Evolutionary conservation across 1,140 invertebrate species (phyloP).

Genomic region (Radopholus similis): DNA sequence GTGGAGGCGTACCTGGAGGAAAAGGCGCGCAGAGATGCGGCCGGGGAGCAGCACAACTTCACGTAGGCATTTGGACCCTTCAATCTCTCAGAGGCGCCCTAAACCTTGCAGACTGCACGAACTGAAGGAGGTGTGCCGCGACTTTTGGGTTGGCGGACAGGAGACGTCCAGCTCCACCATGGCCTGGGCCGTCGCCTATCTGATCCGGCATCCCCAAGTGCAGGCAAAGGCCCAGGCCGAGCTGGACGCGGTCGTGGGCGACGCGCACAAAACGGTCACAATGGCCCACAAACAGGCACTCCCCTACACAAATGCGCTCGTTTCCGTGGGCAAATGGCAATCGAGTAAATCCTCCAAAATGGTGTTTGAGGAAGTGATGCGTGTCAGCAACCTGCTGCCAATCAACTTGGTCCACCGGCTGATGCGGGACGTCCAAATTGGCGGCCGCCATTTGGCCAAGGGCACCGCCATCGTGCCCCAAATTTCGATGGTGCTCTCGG

Average conservation of each 20-base stretch:
- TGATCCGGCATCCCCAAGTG: conserved; percentile 72
- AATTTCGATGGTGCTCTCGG: conserved; percentile 21
- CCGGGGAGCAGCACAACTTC: conserved; percentile 6
- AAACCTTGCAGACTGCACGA: conserved; percentile 9
- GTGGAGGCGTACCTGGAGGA: conserved; percentile 29
- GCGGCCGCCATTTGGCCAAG: conserved; percentile 3
- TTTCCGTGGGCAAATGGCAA: conserved; percentile 13
- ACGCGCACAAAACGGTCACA: not conserved
- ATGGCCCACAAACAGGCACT: conserved; percentile 1
- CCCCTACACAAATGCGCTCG: conserved; percentile 20
- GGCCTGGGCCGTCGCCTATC: conserved; percentile 77
- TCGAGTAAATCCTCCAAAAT: too few species aligned
- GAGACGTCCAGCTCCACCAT: conserved; percentile 81
- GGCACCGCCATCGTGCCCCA: conserved; percentile 19
- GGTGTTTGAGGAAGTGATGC: conserved; percentile 16
- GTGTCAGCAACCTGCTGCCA: conserved; percentile 17
- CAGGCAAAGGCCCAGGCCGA: conserved; percentile 61
- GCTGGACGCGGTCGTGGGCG: conserved; percentile 5
- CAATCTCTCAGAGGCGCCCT: not conserved
- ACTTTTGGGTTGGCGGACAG: conserved; percentile 25
- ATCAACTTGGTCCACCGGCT: conserved; percentile 3
- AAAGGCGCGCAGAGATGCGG: conserved; percentile 4
- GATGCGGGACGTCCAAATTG: not conserved
- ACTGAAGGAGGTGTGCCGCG: not conserved
- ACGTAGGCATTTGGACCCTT: too few species aligned